Evolutionary conservation across 1,140 invertebrate species (phyloP).

Genomic region (Calosoma granatense): DNA sequence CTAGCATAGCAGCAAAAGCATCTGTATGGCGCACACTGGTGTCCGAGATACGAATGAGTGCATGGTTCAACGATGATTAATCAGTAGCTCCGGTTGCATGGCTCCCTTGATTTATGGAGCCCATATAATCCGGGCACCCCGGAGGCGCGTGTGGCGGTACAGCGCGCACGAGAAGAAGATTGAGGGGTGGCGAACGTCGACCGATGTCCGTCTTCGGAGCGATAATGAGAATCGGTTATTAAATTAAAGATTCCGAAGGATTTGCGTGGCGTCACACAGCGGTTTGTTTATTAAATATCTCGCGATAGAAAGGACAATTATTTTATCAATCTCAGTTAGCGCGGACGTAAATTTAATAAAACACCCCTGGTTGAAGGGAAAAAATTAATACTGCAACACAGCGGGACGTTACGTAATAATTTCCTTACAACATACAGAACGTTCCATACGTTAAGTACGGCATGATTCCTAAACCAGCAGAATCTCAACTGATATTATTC

Average conservation of each 20-base stretch:
- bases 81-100: background rate
- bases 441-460: no score
- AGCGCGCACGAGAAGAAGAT: no score
- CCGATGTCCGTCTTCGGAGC: background rate
- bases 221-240: background rate
- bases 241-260: background rate
- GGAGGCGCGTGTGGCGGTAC: background rate
- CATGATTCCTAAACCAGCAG: no score
- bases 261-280: background rate
- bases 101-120: background rate
- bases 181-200: background rate
- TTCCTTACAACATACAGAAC: no score
- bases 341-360: conserved; percentile 1
- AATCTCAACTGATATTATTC: no score
- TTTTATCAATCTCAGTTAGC: conserved; percentile 3
- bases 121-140: conserved; percentile 3
- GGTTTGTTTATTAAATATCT: conserved; percentile 1
- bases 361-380: no score
- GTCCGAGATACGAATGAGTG: no score
- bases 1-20: background rate
- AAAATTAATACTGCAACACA: background rate
- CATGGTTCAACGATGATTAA: background rate
- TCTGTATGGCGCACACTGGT: no score
- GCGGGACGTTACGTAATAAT: background rate
- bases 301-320: background rate